Evolutionary conservation across 2,797 vertebrate species (phyloP).

Genomic region (Calcarius lapponicus): DNA sequence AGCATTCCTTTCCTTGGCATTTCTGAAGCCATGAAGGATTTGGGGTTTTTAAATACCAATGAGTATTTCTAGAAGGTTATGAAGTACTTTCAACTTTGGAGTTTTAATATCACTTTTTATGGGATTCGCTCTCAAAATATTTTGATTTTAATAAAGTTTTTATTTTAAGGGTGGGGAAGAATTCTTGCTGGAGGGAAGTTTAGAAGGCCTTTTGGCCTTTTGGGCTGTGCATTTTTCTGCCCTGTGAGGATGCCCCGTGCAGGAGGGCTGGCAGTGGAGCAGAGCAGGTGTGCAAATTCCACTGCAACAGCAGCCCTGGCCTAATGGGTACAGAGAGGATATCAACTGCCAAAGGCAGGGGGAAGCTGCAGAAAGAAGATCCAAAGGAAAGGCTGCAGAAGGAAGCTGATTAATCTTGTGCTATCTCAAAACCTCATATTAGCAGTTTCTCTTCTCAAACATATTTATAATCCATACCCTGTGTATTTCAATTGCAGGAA

Average conservation of each 20-base stretch:
- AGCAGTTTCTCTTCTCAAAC: background rate
- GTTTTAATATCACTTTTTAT: background rate
- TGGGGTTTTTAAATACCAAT: conserved; percentile 47
- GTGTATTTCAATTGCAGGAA: background rate
- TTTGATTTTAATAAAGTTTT: background rate
- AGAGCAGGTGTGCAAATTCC: background rate
- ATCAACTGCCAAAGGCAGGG: background rate
- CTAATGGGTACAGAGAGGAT: rapidly evolving
- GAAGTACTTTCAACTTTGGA: background rate
- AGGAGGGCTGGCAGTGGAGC: background rate
- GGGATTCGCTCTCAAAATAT: background rate
- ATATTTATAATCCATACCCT: background rate
- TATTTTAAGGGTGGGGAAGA: background rate
- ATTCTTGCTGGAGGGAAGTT: background rate
- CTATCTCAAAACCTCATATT: background rate
- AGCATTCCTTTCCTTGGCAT: conserved; percentile 40
- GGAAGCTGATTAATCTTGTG: conserved; percentile 14
- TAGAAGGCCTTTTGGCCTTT: background rate
- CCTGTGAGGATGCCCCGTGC: background rate
- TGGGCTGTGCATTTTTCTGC: background rate
- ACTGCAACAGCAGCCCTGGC: background rate
- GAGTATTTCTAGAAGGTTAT: conserved; percentile 58
- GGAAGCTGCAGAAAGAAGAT: background rate
- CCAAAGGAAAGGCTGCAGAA: background rate
- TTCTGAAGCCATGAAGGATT: conserved; percentile 54